Base-by-base conservation (phyloP, 2,113 vertebrate genomes). In the Rhegmatorhina hoffmannsi region DNA sequence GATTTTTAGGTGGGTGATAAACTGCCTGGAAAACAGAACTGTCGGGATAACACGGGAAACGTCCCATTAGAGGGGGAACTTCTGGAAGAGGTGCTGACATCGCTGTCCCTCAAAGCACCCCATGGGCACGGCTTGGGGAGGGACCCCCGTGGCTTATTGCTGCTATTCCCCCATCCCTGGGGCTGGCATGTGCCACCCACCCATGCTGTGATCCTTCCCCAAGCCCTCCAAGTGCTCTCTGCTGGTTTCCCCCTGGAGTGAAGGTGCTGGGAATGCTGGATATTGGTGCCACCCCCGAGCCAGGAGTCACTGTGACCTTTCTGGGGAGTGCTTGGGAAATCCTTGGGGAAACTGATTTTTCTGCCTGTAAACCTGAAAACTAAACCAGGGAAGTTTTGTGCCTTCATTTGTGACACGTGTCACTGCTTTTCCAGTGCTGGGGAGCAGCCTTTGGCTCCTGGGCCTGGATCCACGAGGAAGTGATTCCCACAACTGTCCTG, bases 1-100 rank as follows among this genome's bases (percentile, higher is more conserved):
- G 91, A 96, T 96, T 95, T 95, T 86, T 88, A 85, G 90, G 89
- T 77, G 92, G 56, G 92, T 96, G 96, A 97, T 96, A 92, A 96
- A 97, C 63, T 91, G 91, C 93, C 47, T 62, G 93, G 93, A 91
- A 96, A 93, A 82, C 62, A 67, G 73, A 94, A 82, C 92, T 95
- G 85, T 91, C 1, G 1, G 94, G 88, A 87, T 75, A 84, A 62
- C 86, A 90, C 0, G 59, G 95, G 95, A 97, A 96, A 68, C 25
- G 84, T 77, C 93, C 91, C 84, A 55, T 95, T 96, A 94, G 55
- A 67, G 34, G 5, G 34, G 59, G 68, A 85, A 58, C 78, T 94
- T 62, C 94, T 94, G 96, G 38, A 89, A 63, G 43, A 31, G 53
- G 34, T 0, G 0, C 62, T 55, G 62, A 59, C 60, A 19, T 6